Conservation (phyloP, 1,140 invertebrate genomes). For the Polypedilum vanderplanki region DNA sequence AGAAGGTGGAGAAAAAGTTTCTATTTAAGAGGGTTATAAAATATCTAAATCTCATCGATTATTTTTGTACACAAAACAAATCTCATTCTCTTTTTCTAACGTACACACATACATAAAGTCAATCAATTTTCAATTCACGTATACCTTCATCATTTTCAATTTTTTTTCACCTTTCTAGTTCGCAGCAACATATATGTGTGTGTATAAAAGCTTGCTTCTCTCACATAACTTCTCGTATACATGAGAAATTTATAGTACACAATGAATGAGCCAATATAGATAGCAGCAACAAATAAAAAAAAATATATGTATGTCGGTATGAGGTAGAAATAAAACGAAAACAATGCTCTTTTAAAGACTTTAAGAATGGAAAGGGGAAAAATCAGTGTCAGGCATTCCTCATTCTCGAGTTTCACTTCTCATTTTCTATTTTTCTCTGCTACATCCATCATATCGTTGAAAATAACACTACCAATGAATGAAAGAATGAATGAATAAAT, state of each 20-base stretch:
- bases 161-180: not conserved
- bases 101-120: not conserved
- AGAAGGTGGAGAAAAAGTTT: not conserved
- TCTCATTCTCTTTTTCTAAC: not conserved
- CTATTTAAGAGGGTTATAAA: not conserved
- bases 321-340: not conserved
- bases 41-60: slow-evolving; percentile 23
- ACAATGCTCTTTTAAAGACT: not conserved
- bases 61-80: slow-evolving; percentile 22
- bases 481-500: not conserved
- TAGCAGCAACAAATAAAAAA: not conserved
- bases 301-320: not conserved
- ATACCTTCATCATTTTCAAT: slow-evolving; percentile 26
- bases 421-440: not conserved
- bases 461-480: not conserved
- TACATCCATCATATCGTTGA: not conserved
- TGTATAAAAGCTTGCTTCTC: no score
- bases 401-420: not conserved
- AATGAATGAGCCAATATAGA: slow-evolving; percentile 13
- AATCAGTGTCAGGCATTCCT: slow-evolving; percentile 17
- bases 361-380: not conserved
- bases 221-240: not conserved
- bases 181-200: no score
- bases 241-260: slow-evolving; percentile 18
- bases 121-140: slow-evolving; percentile 27